A percentile compares a stretch with the other conserved stretches of the same genome.
These are phyloP conservation scores for Sebastes kiyomatsui DNA, from an alignment of 2,797 vertebrate species.

Conservation along the genomic window DNA sequence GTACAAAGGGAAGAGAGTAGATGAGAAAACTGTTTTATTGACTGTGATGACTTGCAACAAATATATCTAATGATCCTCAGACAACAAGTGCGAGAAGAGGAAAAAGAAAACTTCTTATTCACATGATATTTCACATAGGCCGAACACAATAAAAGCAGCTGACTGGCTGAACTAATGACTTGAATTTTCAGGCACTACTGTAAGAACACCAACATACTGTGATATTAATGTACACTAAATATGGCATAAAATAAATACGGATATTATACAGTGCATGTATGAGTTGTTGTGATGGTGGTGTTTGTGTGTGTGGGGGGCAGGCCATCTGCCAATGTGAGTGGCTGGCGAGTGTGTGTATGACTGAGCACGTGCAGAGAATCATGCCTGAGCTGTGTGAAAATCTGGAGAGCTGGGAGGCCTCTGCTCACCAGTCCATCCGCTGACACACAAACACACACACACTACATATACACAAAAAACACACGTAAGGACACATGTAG, in stretches of 20 bases:
- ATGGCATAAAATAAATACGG: not conserved
- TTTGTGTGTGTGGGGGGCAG: conserved; percentile 6
- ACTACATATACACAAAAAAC: not conserved
- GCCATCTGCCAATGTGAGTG: conserved; percentile 49
- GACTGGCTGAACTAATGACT: not conserved
- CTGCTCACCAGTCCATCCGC: conserved; percentile 22
- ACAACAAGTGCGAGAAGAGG: not conserved
- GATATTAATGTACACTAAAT: not conserved
- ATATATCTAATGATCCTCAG: not conserved
- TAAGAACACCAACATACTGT: not conserved
- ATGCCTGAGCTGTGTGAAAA: conserved; percentile 51
- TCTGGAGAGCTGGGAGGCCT: conserved; percentile 49
- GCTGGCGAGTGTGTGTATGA: conserved; percentile 22
- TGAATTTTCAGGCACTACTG: not conserved
- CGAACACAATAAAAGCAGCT: not conserved
- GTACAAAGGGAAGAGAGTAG: not conserved
- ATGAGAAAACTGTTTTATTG: not conserved
- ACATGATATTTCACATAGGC: not conserved
- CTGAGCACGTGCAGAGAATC: conserved; percentile 61
- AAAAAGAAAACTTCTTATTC: not conserved
- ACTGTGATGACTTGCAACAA: not conserved
- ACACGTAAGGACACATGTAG: not conserved
- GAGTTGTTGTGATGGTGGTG: conserved; percentile 17
- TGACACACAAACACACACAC: not conserved
- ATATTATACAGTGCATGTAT: not conserved